These are phyloP conservation scores for Scomberomorus guttatus DNA, from an alignment of 2,797 vertebrate species.

Conservation along the genomic window DNA sequence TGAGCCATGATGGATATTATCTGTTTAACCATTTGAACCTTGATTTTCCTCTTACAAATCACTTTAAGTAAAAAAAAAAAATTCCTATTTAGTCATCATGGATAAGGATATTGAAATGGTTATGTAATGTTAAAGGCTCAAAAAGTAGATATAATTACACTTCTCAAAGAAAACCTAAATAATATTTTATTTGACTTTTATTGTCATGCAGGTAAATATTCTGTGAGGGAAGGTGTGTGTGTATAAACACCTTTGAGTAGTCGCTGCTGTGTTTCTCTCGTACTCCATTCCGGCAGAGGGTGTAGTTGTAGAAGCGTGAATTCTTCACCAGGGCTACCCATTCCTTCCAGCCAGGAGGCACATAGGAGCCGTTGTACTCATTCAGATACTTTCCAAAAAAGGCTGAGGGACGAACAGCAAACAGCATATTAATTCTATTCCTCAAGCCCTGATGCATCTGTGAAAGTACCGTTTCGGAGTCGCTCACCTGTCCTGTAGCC, in stretches of 20 bases:
- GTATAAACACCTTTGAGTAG: conserved; percentile 90
- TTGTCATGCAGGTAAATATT: neutral
- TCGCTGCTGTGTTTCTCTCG: conserved; percentile 94
- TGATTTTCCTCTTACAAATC: no score
- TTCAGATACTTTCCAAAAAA: conserved; percentile 99
- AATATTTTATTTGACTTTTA: neutral
- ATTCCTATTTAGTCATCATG: neutral
- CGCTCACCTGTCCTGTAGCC: conserved; percentile 96
- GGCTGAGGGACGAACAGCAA: conserved; percentile 79
- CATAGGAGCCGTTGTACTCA: conserved; percentile 97
- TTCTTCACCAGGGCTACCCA: conserved; percentile 99
- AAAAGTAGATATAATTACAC: neutral
- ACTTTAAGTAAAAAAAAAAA: no score
- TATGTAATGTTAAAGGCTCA: neutral
- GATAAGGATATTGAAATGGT: neutral
- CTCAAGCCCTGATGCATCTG: neutral
- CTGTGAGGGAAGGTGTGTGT: neutral
- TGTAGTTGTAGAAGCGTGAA: conserved; percentile 99
- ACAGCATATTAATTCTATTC: conserved; percentile 2
- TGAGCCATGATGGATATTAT: neutral
- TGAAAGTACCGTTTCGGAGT: neutral
- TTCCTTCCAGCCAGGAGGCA: conserved; percentile 98
- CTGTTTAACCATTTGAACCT: neutral
- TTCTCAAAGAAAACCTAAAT: neutral
- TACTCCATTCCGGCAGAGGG: conserved; percentile 93